phyloP scores from a whole-genome alignment of 2,797 vertebrate species.

The Halcyon leucocephala region DNA sequence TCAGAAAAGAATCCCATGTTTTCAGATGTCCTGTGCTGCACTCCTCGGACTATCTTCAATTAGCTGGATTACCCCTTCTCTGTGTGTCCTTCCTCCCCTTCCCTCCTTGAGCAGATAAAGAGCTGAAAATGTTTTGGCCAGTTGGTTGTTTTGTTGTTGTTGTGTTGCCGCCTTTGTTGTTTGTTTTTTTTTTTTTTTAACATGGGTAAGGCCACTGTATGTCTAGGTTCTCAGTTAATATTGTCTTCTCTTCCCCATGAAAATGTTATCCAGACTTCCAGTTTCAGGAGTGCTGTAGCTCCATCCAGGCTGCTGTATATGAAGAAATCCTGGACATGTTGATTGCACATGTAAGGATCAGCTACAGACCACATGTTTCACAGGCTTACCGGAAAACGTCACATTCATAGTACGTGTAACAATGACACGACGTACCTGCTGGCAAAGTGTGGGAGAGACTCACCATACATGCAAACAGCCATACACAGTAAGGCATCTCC shows the following conservation, averaged over 20 bases:
- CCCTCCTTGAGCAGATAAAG: background rate
- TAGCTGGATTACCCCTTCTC: background rate
- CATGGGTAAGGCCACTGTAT: background rate
- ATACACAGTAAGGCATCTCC: background rate
- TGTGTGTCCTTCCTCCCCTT: background rate
- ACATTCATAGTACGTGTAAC: background rate
- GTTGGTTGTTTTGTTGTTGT: background rate
- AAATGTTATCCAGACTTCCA: background rate
- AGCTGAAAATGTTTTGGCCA: background rate
- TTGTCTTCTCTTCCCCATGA: background rate
- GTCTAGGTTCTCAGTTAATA: background rate
- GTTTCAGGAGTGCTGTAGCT: background rate
- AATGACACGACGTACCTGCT: background rate
- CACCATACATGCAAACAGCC: background rate
- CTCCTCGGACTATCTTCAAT: background rate
- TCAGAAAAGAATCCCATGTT: background rate
- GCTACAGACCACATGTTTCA: background rate
- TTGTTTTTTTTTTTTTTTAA: background rate
- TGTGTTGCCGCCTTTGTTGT: background rate
- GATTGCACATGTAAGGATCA: background rate
- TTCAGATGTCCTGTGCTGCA: background rate
- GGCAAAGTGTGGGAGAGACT: background rate
- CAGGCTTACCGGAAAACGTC: background rate
- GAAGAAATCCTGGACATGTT: background rate
- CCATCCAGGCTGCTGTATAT: background rate